Base-by-base conservation (phyloP, 2,888 invertebrate species). In the Tipula lateralis region DNA sequence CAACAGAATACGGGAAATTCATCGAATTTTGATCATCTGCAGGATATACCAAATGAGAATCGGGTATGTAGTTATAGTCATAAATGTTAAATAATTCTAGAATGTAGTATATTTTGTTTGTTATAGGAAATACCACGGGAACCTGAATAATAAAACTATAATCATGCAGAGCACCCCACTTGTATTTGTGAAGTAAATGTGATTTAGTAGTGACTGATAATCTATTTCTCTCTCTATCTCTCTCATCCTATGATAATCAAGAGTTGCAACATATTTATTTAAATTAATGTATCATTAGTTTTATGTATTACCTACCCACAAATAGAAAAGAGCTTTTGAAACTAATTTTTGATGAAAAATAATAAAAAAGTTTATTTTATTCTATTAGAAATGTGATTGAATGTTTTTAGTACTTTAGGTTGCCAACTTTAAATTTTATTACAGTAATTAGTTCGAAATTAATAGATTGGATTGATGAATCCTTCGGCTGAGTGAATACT, bases 121-220 rank as follows among this genome's bases (percentile, higher is more conserved):
- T 66, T 66, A 24, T 24, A 66, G 66, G 66, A 66, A 66, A n/a
- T 66, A 1, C 66, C 66, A 9, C 66, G 66, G 2, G 66, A 66
- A 2, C 66, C 66, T 19, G 66, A 66, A 24, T 66, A 24, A 24
- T n/a, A 44, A 44, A 44, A 2, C n/a, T n/a, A 44, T 12, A 6
- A 9, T 36, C 32, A 4, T 3, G 36, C 12, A 36, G 39, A 24
- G 24, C 24, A 44, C 6, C 36, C n/a, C 44, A 66, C 66, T 24
- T 24, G 24, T 9, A 12, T 66, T 66, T 66, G 24, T 66, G 24
- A 24, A 6, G 66, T 66, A 66, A 66, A 66, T 66, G 19, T 24
- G 66, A 66, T 66, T 66, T 66, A 66, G n/a, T n/a, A n/a, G 66
- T 66, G 66, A 66, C 66, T 66, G 66, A 66, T 66, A 66, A 66